Base-by-base conservation (phyloP, 2,888 invertebrate genomes). In the Serrognathus titanus region DNA sequence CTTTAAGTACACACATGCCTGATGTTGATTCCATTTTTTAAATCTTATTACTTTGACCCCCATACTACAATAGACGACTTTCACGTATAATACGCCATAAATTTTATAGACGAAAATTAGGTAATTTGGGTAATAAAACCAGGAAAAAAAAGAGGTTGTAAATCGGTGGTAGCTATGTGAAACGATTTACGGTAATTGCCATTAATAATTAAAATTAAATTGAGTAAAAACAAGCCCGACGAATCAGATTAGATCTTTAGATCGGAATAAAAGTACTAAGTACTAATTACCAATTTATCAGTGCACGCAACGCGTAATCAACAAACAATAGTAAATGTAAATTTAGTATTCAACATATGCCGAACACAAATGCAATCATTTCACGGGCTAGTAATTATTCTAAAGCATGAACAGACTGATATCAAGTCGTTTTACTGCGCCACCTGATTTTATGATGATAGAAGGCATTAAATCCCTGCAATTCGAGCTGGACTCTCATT, bases 371-470 rank as follows among this genome's bases (percentile, higher is more conserved):
- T 57, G 57, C 59, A 57, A 62, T 60, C 58, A 64, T 63, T 64
- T 63, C 62, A 63, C 63, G 64, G 63, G 52, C 41, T 58, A 52
- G 68, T 70, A 70, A 71, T 71, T 71, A 71, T 67, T 65, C 64
- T 62, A 58, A 65, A 66, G 65, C 69, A 69, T 68, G 68, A 69
- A 64, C 64, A 57, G 49, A 49, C 64, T 66, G 66, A 69, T 69
- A 69, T 66, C 66, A 68, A 69, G 68, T 66, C 65, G 62, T 69
- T 69, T 69, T 68, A 69, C 61, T 62, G 66, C 69, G 58, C 60
- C 63, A 69, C 69, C 69, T 70, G 70, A 70, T 70, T 70, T 70
- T 67, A 68, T 65, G 69, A 66, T 68, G 69, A 69, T 70, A 69
- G 69, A 63, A 62, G 62, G 64, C 64, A 65, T 65, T 64, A 65